Conservation (phyloP, 2,888 invertebrate species). For the Tenthredo amoena region DNA sequence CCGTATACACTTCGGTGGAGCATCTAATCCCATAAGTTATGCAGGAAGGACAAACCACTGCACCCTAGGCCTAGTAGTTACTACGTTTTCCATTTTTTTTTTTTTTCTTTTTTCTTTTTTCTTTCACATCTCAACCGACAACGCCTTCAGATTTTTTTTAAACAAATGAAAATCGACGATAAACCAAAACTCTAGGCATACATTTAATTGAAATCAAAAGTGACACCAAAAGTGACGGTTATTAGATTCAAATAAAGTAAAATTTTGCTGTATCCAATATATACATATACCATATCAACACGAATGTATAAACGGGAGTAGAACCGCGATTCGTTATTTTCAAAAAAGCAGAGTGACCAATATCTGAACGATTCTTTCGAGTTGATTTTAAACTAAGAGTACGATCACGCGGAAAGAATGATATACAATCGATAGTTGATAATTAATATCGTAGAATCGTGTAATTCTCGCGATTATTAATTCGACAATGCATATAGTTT, state of each 20-base stretch:
- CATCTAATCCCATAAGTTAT: conserved; percentile 54
- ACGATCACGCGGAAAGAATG: too few species aligned
- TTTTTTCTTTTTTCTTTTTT: background rate
- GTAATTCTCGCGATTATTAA: background rate
- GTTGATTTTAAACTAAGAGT: too few species aligned
- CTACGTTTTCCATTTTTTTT: background rate
- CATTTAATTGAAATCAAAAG: background rate
- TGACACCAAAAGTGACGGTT: background rate
- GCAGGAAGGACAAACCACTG: conserved; percentile 43
- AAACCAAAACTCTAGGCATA: background rate
- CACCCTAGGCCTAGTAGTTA: background rate
- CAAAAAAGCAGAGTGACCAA: background rate
- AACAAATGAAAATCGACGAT: background rate
- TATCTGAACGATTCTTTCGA: too few species aligned
- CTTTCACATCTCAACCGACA: conserved; percentile 30
- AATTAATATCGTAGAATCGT: background rate
- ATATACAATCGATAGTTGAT: background rate
- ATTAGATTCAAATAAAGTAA: background rate
- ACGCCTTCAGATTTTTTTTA: background rate
- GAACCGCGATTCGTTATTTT: background rate
- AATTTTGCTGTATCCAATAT: background rate
- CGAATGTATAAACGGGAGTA: background rate
- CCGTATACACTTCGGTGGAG: conserved; percentile 48
- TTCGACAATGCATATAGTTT: background rate
- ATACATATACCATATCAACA: background rate